These are phyloP conservation scores for Hirtodrosophila cameraria DNA, from an alignment of 2,888 invertebrate species.

Conservation along the genomic window DNA sequence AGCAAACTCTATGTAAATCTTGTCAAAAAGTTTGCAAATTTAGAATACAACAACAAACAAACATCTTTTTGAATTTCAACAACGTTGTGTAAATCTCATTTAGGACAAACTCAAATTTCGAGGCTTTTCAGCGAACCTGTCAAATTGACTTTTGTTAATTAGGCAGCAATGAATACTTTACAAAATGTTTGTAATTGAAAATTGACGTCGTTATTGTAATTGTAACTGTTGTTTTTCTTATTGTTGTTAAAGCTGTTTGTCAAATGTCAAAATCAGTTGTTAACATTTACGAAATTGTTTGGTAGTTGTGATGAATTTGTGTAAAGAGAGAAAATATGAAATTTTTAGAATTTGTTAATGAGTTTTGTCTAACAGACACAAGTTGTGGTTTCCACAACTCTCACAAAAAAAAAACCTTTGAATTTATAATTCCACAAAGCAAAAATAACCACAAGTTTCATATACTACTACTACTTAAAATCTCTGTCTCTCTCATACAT, in stretches of 20 bases:
- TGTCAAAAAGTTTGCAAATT: constrained; percentile 5
- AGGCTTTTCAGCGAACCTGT: constrained; percentile 5
- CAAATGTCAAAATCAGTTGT: constrained; percentile 19
- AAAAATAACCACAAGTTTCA: no score
- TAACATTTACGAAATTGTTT: constrained; percentile 1
- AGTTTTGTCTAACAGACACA: no score
- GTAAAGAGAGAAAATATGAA: constrained; percentile 6
- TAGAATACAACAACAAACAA: constrained; percentile 1
- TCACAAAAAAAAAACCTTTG: no score
- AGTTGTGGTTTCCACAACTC: no score
- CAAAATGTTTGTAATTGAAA: constrained; percentile 23
- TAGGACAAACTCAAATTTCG: background rate
- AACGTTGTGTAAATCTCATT: background rate
- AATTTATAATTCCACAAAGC: no score
- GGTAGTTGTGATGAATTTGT: background rate
- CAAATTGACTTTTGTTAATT: constrained; percentile 31
- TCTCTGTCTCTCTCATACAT: background rate
- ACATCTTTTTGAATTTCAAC: constrained; percentile 2
- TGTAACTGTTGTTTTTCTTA: constrained; percentile 6
- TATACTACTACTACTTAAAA: background rate
- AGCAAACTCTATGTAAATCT: background rate
- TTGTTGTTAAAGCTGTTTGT: constrained; percentile 9
- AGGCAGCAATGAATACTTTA: constrained; percentile 18
- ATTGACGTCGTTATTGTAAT: background rate
- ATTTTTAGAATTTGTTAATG: constrained; percentile 14